A percentile compares a stretch with the other conserved stretches of the same genome.
Evolutionary conservation across 2,113 vertebrate species (phyloP).

Genomic region (Mobula birostris): DNA sequence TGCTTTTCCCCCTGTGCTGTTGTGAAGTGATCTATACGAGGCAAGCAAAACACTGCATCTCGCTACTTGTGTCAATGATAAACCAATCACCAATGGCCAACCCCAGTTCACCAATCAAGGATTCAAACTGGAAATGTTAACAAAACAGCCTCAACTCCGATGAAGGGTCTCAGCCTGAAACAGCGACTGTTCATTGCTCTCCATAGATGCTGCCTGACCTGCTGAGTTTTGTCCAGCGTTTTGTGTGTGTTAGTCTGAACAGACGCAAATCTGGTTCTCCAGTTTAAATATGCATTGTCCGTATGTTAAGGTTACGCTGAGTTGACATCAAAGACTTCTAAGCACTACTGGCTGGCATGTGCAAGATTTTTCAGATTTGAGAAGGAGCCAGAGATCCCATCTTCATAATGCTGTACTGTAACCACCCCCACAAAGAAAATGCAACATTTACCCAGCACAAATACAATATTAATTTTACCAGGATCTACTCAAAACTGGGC

Average conservation of each 20-base stretch:
- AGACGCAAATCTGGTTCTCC: not conserved
- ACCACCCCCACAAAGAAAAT: not conserved
- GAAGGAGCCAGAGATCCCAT: no score
- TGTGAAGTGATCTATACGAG: no score
- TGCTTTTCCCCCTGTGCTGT: no score
- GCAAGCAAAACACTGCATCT: no score
- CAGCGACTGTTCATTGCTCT: no score
- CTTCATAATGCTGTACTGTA: no score
- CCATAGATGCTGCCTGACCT: no score
- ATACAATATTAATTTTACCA: not conserved
- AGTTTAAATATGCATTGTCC: not conserved
- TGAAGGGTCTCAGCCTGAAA: no score
- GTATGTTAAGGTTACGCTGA: not conserved
- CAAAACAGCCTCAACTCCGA: not conserved
- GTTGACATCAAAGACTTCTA: not conserved
- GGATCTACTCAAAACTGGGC: not conserved
- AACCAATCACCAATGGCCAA: not conserved
- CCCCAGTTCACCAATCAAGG: not conserved
- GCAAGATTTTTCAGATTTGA: not conserved
- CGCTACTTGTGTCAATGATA: no score
- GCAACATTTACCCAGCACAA: not conserved
- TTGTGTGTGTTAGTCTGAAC: not conserved
- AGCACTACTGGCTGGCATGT: not conserved
- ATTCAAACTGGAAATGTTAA: not conserved
- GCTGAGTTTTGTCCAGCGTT: no score